Base-by-base conservation (phyloP, 2,797 vertebrate species). In the Enteromius anoplus region DNA sequence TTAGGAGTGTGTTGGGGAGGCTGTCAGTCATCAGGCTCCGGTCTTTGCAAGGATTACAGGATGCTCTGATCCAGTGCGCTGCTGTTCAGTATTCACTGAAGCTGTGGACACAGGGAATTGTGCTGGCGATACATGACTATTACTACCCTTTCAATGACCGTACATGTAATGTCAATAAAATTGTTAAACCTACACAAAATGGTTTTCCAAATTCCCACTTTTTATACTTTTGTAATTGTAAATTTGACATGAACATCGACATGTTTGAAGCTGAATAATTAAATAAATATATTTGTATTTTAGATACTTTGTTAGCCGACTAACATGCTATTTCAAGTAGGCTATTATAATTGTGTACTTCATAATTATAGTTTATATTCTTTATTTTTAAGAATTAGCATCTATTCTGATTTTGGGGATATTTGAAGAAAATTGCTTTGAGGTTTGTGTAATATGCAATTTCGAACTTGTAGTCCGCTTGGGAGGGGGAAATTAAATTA, bases 31-130 rank as follows among this genome's bases (percentile, higher is more conserved):
- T 75, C 47, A 55, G 17, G 62, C 19, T 82, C 72, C 19, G 34
- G 81, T 82, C 81, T 75, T 29, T 66, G 72, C 49, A 11, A 82
- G 62, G 81, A 82, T 60, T 53, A 5, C 23, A 23, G 47, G 29
- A 66, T 47, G 60, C 62, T 75, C 15, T 7, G 80, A 55, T 68
- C 80, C 80, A 19, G 32, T 53, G 71, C 1, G 7, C 23, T 66
- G 80, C 71, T 55, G 47, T 65, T 82, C 53, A 12, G 45, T 64
- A 26, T 51, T 65, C n/a, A 19, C 34, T 51, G 21, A 81, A 49
- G 51, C 15, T 40, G 21, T 53, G 60, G 71, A 66, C 80, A 68
- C 47, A 0, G 47, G 58, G 15, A 42, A 55, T 34, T 66, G 47
- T 75, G 60, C 62, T 75, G 60, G 32, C 47, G n/a, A 65, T 65